These are phyloP conservation scores for Silurus meridionalis DNA, from an alignment of 2,113 vertebrate species.

Conservation along the genomic window DNA sequence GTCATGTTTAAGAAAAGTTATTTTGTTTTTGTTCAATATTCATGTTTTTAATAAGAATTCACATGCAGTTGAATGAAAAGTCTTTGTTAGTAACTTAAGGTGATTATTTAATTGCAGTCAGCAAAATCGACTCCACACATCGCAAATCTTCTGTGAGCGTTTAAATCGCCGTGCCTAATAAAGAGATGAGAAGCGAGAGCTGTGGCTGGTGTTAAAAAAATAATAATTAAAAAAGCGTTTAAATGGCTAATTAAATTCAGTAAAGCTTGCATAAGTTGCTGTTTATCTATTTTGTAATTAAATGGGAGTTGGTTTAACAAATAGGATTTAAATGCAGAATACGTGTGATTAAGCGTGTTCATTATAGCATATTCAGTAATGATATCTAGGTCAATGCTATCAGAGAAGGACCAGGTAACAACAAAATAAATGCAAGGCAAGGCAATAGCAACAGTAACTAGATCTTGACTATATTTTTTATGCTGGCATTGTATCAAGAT, in stretches of 20 bases:
- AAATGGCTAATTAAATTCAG: not conserved
- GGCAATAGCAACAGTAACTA: not conserved
- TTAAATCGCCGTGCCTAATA: not conserved
- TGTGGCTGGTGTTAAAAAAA: not conserved
- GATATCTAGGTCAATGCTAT: not conserved
- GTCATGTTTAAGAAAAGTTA: not conserved
- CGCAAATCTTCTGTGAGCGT: not conserved
- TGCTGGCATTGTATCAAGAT: too few relatives aligned
- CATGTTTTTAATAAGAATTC: not conserved
- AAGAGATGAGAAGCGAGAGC: not conserved
- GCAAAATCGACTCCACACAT: not conserved
- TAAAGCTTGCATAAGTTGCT: not conserved
- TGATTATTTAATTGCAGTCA: not conserved
- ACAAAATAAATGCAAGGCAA: not conserved
- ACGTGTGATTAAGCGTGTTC: not conserved
- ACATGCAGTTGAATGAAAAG: not conserved
- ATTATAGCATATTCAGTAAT: not conserved
- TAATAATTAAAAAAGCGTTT: not conserved
- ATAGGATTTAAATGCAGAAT: not conserved
- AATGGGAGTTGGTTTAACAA: not conserved
- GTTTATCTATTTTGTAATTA: not conserved
- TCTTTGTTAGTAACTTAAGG: not conserved
- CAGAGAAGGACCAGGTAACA: not conserved
- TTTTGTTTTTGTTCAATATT: not conserved
- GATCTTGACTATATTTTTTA: too few relatives aligned